Base-by-base conservation (phyloP, 2,888 invertebrate genomes). In the Ochlodes sylvanus region DNA sequence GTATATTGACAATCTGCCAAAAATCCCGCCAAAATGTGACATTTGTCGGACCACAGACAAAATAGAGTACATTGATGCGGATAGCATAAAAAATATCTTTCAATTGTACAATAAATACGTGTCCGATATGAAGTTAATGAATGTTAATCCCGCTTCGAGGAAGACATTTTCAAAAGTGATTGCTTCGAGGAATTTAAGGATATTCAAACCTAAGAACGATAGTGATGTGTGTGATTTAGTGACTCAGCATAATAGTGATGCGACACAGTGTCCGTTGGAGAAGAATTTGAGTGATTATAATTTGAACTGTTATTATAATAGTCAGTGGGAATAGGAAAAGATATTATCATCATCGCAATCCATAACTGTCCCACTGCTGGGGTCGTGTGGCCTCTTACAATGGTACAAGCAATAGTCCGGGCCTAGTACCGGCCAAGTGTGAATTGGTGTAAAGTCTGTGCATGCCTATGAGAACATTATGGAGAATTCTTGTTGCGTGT, bases 151-250 rank as follows among this genome's bases (percentile, higher is more conserved):
- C 0, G 89, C 88, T 0, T 90, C 89, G 0, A 84, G 90, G 9
- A 90, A 89, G 27, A 90, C 90, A 0, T 90, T 90, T 15, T 75
- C 83, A 0, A 87, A 84, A 76, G 88, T 87, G 0, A 68, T 85
- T 0, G 65, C 17, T 19, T 63, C 66, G 14, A 88, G 81, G 17
- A 85, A 87, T 73, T 56, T 90, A 0, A 81, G 80, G 68, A 80
- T 90, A 32, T 88, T 89, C 27, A 88, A 87, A 27, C 80, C 87
- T 0, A 89, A 87, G 58, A 83, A 82, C 60, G 84, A 84, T 0
- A 79, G 69, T 1, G 88, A 88, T 61, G n/a, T 84, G 0, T 89
- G 89, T 67, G 84, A 84, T 76, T 9, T 84, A 19, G 74, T 81
- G 0, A 73, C 70, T 0, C 77, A 85, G 4, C 88, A 88, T 68